Base-by-base conservation (phyloP, 2,113 vertebrate species). In the Sterrhoptilus dennistouni region DNA sequence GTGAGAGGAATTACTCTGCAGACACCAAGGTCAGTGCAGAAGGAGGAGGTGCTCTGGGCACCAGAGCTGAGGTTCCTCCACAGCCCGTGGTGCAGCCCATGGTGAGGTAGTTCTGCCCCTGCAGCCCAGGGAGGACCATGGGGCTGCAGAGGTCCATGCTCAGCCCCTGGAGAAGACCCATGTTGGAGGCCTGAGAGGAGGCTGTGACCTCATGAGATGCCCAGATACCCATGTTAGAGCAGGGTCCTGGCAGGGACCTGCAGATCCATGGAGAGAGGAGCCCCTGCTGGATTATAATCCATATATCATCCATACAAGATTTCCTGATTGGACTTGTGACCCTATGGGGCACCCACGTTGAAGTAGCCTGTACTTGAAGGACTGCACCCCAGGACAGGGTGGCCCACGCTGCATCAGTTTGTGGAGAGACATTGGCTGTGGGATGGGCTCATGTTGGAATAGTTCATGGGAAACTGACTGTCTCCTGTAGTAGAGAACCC, bases 121-220 rank as follows among this genome's bases (percentile, higher is more conserved):
- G 22, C 5, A 38, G 15, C 14, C 12, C 33, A 6, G 53, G 72
- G 23, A 78, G 12, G 14, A 13, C 4, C n/a, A n/a, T 0, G 0
- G 47, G 38, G 6, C 8, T 23, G 14, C 23, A 28, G 12, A 53
- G 9, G 45, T 53, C 28, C 54, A 69, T 27, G 14, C 8, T 36
- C 22, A 69, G 33, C 15, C 38, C 9, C 2, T 38, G 38, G 19
- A 53, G 38, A 24, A 61, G 28, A 53, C 14, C 33, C 45, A 45
- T 1, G 8, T 7, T 22, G 22, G 38, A 36, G 52, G 15, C 3
- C n/a, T 60, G 28, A 57, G 29, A 49, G 35, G 31, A 49, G 27
- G 12, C 18, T 87, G 38, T 61, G 47, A 60, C 23, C 6, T 31
- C 28, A 14, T 36, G 22, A 33, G 11, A 44, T 9, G 11, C 5